A percentile compares a stretch with the other conserved stretches of the same genome.
phyloP scores from a whole-genome alignment of 1,140 invertebrate species.

The Anastrepha ludens region DNA sequence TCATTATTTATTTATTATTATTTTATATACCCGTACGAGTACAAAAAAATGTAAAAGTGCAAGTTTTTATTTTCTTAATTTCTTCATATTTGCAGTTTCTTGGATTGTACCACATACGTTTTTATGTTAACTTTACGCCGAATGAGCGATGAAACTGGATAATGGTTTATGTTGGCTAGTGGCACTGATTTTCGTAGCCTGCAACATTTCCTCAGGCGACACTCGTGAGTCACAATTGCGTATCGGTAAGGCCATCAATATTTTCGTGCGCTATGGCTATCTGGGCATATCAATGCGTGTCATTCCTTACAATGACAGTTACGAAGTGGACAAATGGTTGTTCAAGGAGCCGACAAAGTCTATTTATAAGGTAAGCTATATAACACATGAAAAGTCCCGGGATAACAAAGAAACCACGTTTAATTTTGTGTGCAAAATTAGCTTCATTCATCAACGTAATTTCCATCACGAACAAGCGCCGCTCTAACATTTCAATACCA shows the following conservation, averaged over 20 bases:
- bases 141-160: conserved; percentile 68
- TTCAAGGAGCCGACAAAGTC: conserved; percentile 89
- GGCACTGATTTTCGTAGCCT: conserved; percentile 62
- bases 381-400: too few species aligned
- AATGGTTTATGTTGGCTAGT: conserved; percentile 64
- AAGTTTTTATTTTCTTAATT: not conserved
- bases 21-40: too few species aligned
- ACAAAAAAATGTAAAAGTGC: too few species aligned
- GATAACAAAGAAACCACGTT: too few species aligned
- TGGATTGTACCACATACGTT: conserved; percentile 60
- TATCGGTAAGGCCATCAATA: conserved; percentile 83
- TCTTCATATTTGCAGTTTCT: conserved; percentile 55
- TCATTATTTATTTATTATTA: too few species aligned
- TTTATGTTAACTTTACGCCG: conserved; percentile 40
- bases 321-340: conserved; percentile 83
- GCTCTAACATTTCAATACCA: too few species aligned
- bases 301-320: conserved; percentile 83
- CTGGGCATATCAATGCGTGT: conserved; percentile 89
- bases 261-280: conserved; percentile 85
- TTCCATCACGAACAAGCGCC: too few species aligned
- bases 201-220: conserved; percentile 58
- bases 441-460: too few species aligned
- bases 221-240: conserved; percentile 78
- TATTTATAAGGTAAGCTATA: conserved; percentile 77
- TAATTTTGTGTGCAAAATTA: too few species aligned